Percentiles rank a stretch among this genome's conserved stretches.
These are phyloP conservation scores for Acanthoscelides obtectus DNA, from an alignment of 2,888 invertebrate genomes.

Conservation along the genomic window DNA sequence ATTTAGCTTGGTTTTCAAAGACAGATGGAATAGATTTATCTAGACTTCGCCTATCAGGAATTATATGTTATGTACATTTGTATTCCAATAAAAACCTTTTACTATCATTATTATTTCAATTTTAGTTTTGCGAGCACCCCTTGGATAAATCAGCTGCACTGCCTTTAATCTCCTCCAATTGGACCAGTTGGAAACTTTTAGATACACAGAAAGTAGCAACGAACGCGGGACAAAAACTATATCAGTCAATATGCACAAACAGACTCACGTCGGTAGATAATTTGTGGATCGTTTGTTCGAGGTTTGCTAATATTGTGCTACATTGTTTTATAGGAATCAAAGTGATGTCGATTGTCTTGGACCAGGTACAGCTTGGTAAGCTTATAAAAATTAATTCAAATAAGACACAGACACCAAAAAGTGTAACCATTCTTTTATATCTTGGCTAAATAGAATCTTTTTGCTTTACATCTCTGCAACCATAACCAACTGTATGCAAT, in stretches of 20 bases:
- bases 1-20: no score
- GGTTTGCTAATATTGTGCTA: slow-evolving; percentile 12
- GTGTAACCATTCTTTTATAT: no score
- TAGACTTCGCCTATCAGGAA: no score
- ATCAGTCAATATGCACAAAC: slow-evolving; percentile 41
- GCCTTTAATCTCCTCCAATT: slow-evolving; percentile 37
- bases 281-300: slow-evolving; percentile 13
- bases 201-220: background rate
- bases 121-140: slow-evolving; percentile 44
- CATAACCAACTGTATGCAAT: no score
- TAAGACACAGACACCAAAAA: no score
- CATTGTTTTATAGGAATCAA: slow-evolving; percentile 33
- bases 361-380: slow-evolving; percentile 45
- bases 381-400: background rate
- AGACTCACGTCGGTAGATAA: slow-evolving; percentile 39
- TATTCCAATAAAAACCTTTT: slow-evolving; percentile 45
- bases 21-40: no score
- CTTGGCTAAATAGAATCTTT: no score
- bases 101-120: slow-evolving; percentile 30
- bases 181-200: slow-evolving; percentile 41
- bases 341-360: slow-evolving; percentile 44
- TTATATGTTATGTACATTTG: no score
- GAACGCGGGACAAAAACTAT: slow-evolving; percentile 28
- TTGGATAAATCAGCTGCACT: slow-evolving; percentile 33
- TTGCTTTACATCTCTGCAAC: no score